These are phyloP conservation scores for Aleiodes alternator DNA, from an alignment of 2,888 invertebrate genomes.

Conservation along the genomic window DNA sequence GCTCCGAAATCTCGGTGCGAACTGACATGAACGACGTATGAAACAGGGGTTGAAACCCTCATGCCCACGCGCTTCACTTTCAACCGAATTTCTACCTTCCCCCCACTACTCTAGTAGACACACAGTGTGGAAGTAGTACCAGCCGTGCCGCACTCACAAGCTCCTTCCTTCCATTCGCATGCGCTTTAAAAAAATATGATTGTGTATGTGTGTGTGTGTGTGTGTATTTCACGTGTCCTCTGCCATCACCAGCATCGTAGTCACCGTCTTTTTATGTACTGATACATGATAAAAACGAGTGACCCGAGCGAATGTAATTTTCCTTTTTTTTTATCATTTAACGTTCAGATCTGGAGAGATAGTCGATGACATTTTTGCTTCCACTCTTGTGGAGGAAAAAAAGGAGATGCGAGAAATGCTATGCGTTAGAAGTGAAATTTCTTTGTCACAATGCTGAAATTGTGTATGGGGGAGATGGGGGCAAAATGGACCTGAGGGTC, in stretches of 20 bases:
- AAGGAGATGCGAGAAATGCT: no score
- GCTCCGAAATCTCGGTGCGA: conserved; percentile 72
- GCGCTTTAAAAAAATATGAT: conserved; percentile 58
- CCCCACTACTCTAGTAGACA: no score
- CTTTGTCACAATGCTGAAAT: no score
- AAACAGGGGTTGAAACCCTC: conserved; percentile 29
- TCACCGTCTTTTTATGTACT: conserved; percentile 65
- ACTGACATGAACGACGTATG: conserved; percentile 60
- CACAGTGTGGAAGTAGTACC: conserved; percentile 23
- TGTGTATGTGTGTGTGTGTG: conserved; percentile 30
- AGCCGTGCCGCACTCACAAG: conserved; percentile 13
- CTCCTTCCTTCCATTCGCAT: conserved; percentile 61
- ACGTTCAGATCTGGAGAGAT: neutral
- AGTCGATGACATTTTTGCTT: neutral
- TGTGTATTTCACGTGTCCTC: conserved; percentile 66
- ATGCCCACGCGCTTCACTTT: conserved; percentile 43
- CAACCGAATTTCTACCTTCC: conserved; percentile 14
- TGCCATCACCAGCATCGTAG: conserved; percentile 64
- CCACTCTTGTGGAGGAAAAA: no score
- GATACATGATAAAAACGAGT: conserved; percentile 40
- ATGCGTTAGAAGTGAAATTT: no score
- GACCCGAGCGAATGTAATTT: neutral
- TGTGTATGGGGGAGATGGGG: no score
- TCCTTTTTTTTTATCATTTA: neutral
- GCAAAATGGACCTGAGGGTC: no score